phyloP scores from a whole-genome alignment of 2,797 vertebrate genomes.

The Hephaestus fuliginosus region DNA sequence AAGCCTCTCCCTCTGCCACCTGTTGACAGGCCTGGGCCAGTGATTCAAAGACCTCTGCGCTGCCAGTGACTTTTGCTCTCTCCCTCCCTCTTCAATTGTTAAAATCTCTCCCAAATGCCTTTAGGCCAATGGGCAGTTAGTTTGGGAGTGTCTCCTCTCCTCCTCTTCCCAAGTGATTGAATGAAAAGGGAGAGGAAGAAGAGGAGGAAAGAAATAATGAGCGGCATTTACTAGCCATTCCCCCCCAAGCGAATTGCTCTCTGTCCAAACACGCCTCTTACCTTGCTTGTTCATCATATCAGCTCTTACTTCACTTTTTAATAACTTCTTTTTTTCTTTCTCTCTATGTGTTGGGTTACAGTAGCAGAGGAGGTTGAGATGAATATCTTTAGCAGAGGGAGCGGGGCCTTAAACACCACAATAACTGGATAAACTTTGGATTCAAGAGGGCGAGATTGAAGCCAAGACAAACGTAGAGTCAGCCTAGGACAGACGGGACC shows the following conservation, averaged over 20 bases:
- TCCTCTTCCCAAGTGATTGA: slow-evolving; percentile 64
- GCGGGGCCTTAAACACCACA: slow-evolving; percentile 30
- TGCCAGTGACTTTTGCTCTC: slow-evolving; percentile 58
- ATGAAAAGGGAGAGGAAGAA: slow-evolving; percentile 55
- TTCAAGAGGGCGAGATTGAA: slow-evolving; percentile 40
- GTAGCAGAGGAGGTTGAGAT: slow-evolving; percentile 38
- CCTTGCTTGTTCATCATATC: slow-evolving; percentile 5
- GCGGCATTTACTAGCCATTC: slow-evolving; percentile 57
- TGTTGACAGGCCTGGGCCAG: slow-evolving; percentile 77
- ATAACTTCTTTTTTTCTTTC: neutral
- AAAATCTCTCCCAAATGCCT: slow-evolving; percentile 81
- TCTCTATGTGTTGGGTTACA: slow-evolving; percentile 31
- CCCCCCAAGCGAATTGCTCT: slow-evolving; percentile 52
- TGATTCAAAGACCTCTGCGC: slow-evolving; percentile 63
- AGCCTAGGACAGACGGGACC: slow-evolving; percentile 18
- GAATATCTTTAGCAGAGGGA: slow-evolving; percentile 68
- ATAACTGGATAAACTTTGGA: slow-evolving; percentile 45
- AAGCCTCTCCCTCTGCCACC: slow-evolving; percentile 77
- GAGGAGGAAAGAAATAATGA: slow-evolving; percentile 71
- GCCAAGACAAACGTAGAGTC: slow-evolving; percentile 62
- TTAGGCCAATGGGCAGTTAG: slow-evolving; percentile 82
- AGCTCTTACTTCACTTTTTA: slow-evolving; percentile 19
- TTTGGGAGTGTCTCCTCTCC: slow-evolving; percentile 80
- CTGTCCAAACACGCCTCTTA: slow-evolving; percentile 32
- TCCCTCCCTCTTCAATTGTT: slow-evolving; percentile 75